A percentile compares a stretch with the other conserved stretches of the same genome.
phyloP scores from a whole-genome alignment of 2,113 vertebrate genomes.

The Lepus europaeus region DNA sequence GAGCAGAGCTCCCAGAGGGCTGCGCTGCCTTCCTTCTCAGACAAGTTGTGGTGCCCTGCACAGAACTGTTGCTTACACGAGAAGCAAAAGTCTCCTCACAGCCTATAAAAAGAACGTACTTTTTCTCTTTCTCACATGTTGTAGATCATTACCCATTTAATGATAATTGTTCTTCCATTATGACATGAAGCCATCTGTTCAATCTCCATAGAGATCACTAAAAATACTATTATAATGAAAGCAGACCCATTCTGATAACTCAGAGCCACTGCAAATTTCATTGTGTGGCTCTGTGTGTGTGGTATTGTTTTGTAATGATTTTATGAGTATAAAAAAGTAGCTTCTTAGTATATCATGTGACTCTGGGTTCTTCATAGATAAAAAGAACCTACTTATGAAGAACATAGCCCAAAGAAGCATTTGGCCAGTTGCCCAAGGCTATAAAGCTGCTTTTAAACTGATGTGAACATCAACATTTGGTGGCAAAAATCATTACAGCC shows the following conservation, averaged over 20 bases:
- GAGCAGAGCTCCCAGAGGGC: not conserved
- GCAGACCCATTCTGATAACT: slow-evolving; percentile 47
- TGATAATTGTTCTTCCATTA: slow-evolving; percentile 69
- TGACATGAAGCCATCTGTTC: slow-evolving; percentile 75
- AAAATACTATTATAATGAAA: slow-evolving; percentile 72
- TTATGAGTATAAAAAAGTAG: not conserved
- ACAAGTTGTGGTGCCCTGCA: not conserved
- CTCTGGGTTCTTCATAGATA: not conserved
- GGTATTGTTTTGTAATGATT: not conserved
- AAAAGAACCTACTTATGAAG: not conserved
- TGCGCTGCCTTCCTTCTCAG: not conserved
- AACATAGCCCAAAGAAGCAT: not conserved
- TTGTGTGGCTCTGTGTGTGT: not conserved
- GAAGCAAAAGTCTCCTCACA: slow-evolving; percentile 5
- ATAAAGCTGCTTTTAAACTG: not conserved
- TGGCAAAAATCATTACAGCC: not conserved
- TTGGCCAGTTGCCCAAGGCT: not conserved
- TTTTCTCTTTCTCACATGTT: slow-evolving; percentile 32
- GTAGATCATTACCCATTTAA: slow-evolving; percentile 78
- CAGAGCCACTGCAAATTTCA: not conserved
- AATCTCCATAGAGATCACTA: slow-evolving; percentile 64
- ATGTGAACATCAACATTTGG: not conserved
- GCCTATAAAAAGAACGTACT: not conserved
- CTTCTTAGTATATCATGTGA: not conserved
- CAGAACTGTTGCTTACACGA: slow-evolving; percentile 30